Evolutionary conservation across 2,113 vertebrate species (phyloP), one percentile per base, ranked within the genome.

Genomic region (Chloebia gouldiae): DNA sequence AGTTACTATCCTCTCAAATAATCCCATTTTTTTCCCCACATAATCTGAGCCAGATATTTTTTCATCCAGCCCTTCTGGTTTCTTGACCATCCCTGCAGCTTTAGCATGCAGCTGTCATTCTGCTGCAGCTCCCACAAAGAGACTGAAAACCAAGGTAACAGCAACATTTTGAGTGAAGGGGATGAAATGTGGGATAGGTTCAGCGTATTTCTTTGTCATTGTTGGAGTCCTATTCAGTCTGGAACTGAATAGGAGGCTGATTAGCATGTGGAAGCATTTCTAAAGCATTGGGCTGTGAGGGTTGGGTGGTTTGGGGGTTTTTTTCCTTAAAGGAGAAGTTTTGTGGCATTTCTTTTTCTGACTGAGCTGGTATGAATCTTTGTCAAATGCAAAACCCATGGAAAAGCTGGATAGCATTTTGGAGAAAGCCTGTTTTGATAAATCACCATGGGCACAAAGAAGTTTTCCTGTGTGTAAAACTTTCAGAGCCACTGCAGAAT

Each of bases 241-340:
- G 91, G 93, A 92, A 87, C 96, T 98, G 97, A 98, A 98, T 98
- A 96, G 97, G 90, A 92, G 95, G 71, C 96, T 97, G 96, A 98
- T 98, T 98, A 98, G 97, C 97, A 97, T 98, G 96, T 97, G 95
- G 97, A 97, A 97, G 95, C 97, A 95, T 94, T 93, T 97, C 96
- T 97, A 97, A 97, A 97, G 96, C 92, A 44, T 70, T 95, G 95
- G 86, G 64, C 95, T 95, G 86, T 27, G 86, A 93, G 96, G 72
- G 56, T 81, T 95, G 65, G 70, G 40, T 87, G 54, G 35, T 49
- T 84, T 75, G 47, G 14, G 7, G 5, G 85, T 95, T 90, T 87
- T 81, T 90, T 87, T 94, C 90, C 95, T 96, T 97, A 97, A 98
- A 98, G 96, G 96, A 91, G 85, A 97, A 97, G 92, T 96, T 98